Percentiles rank a stretch among this genome's conserved stretches.
Conservation (phyloP, 2,113 vertebrate species). For the Scolopax mira region DNA sequence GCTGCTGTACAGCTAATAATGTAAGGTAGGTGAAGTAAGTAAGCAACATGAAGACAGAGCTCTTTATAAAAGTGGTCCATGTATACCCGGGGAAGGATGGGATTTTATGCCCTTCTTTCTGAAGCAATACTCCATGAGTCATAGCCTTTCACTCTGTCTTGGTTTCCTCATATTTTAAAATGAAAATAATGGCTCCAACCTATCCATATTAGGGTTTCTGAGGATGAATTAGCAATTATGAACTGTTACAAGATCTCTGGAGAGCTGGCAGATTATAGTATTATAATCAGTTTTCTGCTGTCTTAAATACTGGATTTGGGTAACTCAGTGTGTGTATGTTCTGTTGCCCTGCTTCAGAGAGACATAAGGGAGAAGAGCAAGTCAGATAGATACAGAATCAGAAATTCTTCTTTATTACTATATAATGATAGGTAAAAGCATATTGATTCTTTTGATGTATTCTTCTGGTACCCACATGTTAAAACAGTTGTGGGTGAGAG, state of each 20-base stretch:
- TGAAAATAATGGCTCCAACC: background rate
- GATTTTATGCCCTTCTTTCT: background rate
- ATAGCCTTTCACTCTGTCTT: background rate
- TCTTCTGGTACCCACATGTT: background rate
- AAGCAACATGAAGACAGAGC: background rate
- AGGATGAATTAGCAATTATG: background rate
- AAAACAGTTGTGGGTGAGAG: background rate
- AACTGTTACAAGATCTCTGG: background rate
- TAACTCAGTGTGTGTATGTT: background rate
- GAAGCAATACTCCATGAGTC: background rate
- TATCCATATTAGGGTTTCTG: background rate
- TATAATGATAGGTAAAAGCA: background rate
- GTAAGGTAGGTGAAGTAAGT: background rate
- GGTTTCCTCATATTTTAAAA: background rate
- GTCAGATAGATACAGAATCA: background rate
- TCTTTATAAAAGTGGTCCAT: background rate
- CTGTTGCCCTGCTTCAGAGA: background rate
- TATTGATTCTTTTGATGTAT: background rate
- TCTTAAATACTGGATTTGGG: background rate
- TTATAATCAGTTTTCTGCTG: background rate
- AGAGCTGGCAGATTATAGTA: background rate
- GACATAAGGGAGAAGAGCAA: background rate
- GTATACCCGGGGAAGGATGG: background rate
- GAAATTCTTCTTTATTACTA: background rate
- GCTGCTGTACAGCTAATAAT: background rate